These are phyloP conservation scores for Chrysolina oricalcia DNA, from an alignment of 2,888 invertebrate species.

Conservation along the genomic window DNA sequence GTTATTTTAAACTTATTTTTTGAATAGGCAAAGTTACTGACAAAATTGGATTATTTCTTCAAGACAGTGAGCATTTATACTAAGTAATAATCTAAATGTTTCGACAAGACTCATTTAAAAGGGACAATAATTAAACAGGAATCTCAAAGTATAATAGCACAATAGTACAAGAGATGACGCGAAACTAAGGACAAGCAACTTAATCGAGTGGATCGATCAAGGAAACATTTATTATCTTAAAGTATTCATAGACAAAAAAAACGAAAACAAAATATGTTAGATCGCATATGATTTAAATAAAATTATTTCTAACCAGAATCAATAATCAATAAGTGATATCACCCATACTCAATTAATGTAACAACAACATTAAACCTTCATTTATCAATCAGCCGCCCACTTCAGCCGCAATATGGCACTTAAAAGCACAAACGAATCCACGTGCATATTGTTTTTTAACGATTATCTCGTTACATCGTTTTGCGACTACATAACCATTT, in stretches of 20 bases:
- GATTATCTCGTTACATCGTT: constrained; percentile 34
- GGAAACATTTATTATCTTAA: too few species aligned
- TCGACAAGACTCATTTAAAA: too few species aligned
- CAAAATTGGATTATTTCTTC: too few species aligned
- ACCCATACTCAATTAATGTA: constrained; percentile 2
- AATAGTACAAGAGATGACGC: too few species aligned
- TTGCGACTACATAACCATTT: constrained; percentile 44
- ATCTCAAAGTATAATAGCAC: too few species aligned
- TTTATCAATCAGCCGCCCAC: constrained; percentile 7
- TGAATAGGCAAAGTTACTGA: too few species aligned
- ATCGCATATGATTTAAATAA: background rate
- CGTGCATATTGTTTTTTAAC: constrained; percentile 34
- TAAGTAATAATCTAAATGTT: too few species aligned
- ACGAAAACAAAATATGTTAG: background rate
- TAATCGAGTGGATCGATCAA: too few species aligned
- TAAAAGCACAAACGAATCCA: constrained; percentile 44
- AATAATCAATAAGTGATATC: constrained; percentile 12
- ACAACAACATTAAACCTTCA: constrained; percentile 5
- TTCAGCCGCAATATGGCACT: constrained; percentile 37
- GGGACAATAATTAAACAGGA: too few species aligned
- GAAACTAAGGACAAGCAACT: too few species aligned
- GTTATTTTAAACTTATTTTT: too few species aligned
- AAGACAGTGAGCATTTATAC: too few species aligned
- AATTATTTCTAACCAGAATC: background rate
- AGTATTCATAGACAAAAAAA: background rate